Conservation (phyloP, 2,797 vertebrate genomes). For the Ammospiza maritima region DNA sequence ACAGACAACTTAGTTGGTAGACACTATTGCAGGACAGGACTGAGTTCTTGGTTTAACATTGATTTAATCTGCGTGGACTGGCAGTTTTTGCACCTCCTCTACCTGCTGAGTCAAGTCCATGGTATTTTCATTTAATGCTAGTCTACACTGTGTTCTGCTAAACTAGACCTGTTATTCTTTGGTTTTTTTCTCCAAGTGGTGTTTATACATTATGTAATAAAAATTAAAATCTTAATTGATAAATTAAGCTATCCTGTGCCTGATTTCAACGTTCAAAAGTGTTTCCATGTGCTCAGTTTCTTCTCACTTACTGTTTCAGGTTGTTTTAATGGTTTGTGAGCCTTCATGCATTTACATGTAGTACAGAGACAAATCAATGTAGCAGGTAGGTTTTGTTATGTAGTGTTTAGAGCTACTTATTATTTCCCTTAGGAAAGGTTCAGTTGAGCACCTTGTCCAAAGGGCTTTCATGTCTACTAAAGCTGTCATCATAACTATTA, state of each 20-base stretch:
- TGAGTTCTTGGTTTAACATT: background rate
- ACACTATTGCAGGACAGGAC: background rate
- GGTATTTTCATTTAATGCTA: background rate
- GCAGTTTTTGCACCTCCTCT: background rate
- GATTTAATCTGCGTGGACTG: background rate
- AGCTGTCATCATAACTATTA: background rate
- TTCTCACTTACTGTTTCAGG: background rate
- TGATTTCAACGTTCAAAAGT: background rate
- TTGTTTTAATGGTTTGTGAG: background rate
- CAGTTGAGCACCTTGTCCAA: background rate
- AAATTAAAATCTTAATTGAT: constrained; percentile 29
- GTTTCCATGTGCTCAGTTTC: background rate
- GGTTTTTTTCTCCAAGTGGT: background rate
- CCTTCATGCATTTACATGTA: background rate
- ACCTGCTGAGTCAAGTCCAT: background rate
- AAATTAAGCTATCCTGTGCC: background rate
- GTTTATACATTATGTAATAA: constrained; percentile 63
- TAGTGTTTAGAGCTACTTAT: background rate
- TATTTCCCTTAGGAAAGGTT: background rate
- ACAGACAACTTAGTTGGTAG: background rate
- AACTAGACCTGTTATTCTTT: constrained; percentile 33
- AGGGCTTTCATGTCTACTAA: background rate
- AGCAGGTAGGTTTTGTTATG: background rate
- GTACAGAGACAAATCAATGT: background rate
- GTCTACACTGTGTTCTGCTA: constrained; percentile 20